These are phyloP conservation scores for Netta rufina DNA, from an alignment of 2,797 vertebrate genomes.

Conservation along the genomic window DNA sequence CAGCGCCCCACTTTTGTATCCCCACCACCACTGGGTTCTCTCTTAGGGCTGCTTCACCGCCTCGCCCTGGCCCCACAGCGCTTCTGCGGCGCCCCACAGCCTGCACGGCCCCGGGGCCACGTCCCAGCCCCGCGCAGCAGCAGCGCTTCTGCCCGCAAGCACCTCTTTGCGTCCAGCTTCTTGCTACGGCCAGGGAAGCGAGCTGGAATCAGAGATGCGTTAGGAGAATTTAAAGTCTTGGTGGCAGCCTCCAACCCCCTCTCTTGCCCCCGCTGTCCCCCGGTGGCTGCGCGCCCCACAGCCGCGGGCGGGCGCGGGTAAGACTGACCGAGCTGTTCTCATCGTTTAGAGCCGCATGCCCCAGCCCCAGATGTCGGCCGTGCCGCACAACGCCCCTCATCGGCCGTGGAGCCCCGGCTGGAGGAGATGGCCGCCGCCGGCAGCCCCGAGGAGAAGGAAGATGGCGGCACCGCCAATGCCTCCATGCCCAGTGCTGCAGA, in stretches of 20 bases:
- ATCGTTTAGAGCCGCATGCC: conserved; percentile 79
- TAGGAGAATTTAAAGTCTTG: conserved; percentile 19
- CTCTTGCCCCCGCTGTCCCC: background rate
- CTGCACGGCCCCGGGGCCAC: background rate
- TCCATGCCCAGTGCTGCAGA: background rate
- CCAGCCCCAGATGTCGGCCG: conserved; percentile 67
- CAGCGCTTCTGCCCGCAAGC: background rate
- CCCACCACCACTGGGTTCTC: background rate
- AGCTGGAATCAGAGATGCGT: background rate
- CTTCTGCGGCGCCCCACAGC: accelerated
- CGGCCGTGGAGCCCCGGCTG: conserved; percentile 65
- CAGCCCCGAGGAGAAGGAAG: conserved; percentile 43
- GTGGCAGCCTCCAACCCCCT: background rate
- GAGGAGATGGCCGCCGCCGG: conserved; percentile 46
- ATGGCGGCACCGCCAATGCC: background rate
- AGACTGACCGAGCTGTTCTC: conserved; percentile 84
- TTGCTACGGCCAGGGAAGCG: conserved; percentile 27
- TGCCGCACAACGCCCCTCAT: conserved; percentile 69
- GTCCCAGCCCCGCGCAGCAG: background rate
- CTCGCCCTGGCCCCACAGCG: background rate
- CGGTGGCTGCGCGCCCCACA: background rate
- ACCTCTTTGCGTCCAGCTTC: conserved; percentile 56
- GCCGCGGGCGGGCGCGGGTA: background rate
- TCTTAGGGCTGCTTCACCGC: background rate
- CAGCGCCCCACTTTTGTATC: background rate